These are phyloP conservation scores for Drosophila nasuta DNA, from an alignment of 1,140 invertebrate genomes.

Conservation along the genomic window DNA sequence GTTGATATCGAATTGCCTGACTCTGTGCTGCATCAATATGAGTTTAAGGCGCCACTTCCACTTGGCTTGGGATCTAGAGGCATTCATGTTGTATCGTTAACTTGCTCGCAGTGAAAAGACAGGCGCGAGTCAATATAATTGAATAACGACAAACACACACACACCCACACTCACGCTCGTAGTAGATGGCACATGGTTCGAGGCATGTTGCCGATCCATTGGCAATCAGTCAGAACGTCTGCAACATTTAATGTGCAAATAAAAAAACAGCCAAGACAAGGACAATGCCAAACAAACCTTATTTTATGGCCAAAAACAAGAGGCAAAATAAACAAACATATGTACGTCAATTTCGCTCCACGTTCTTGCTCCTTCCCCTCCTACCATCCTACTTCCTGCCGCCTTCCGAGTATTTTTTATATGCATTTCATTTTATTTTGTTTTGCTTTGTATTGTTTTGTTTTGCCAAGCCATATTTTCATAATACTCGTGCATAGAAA, in stretches of 20 bases:
- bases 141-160: slow-evolving; percentile 64
- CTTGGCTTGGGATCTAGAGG: slow-evolving; percentile 12
- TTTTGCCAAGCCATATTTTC: slow-evolving; percentile 51
- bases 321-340: slow-evolving; percentile 63
- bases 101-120: slow-evolving; percentile 67
- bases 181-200: background rate
- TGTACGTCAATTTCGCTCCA: slow-evolving; percentile 22
- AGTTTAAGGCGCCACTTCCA: slow-evolving; percentile 13
- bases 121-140: slow-evolving; percentile 81
- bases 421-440: slow-evolving; percentile 63
- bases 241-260: slow-evolving; percentile 84
- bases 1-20: slow-evolving; percentile 59
- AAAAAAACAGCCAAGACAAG: slow-evolving; percentile 72
- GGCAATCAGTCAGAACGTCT: slow-evolving; percentile 79
- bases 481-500: slow-evolving; percentile 43
- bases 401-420: slow-evolving; percentile 56
- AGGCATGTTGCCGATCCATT: slow-evolving; percentile 50
- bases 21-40: slow-evolving; percentile 18
- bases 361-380: background rate
- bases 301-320: slow-evolving; percentile 73
- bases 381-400: background rate
- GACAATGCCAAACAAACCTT: slow-evolving; percentile 77
- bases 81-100: slow-evolving; percentile 58
- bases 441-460: slow-evolving; percentile 23
- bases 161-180: slow-evolving; percentile 21